These are phyloP conservation scores for Eurosta solidaginis DNA, from an alignment of 1,140 invertebrate species.

Conservation along the genomic window DNA sequence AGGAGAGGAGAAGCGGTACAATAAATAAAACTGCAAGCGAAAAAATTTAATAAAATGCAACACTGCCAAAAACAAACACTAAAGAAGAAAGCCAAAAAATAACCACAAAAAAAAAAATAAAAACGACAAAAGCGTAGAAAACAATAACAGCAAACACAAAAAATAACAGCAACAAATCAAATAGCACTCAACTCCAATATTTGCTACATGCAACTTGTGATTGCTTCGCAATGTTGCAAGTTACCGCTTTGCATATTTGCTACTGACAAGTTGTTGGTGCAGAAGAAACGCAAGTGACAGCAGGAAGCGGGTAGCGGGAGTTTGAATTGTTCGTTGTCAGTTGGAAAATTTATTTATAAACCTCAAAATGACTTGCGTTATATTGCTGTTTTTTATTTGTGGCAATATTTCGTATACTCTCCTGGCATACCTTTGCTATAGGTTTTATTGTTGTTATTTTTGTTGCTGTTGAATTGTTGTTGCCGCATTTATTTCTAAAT, in stretches of 20 bases:
- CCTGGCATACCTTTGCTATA: not conserved
- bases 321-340: slow-evolving; percentile 1
- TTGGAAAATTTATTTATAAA: slow-evolving; percentile 28
- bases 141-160: not conserved
- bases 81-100: not conserved
- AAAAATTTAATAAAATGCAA: too few species aligned
- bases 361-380: not conserved
- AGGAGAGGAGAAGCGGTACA: too few species aligned
- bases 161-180: not conserved
- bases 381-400: not conserved
- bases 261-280: not conserved
- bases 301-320: not conserved
- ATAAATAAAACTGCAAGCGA: too few species aligned
- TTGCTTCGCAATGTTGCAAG: not conserved
- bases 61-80: too few species aligned
- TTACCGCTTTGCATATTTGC: slow-evolving; percentile 8
- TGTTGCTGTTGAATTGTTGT: not conserved
- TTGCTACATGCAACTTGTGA: not conserved
- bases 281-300: not conserved
- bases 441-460: not conserved
- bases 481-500: not conserved
- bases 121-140: not conserved
- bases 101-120: not conserved
- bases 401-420: not conserved
- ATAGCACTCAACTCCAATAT: not conserved